A percentile compares a stretch with the other conserved stretches of the same genome.
Conservation (phyloP, 2,797 vertebrate species). For the Alectoris magna region DNA sequence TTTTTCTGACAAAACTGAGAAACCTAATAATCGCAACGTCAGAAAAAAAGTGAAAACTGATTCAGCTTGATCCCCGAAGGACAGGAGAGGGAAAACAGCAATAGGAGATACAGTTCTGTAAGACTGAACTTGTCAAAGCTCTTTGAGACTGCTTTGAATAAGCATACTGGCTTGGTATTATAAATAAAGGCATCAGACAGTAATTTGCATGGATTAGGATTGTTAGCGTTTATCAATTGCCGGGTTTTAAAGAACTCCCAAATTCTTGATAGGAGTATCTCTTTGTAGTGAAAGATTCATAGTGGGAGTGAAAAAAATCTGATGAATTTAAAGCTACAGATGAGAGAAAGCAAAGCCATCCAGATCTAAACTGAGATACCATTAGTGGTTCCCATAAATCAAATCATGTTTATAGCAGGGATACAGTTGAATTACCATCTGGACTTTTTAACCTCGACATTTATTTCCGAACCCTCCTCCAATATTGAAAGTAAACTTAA, state of each 20-base stretch:
- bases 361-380: slow-evolving; percentile 96
- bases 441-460: slow-evolving; percentile 94
- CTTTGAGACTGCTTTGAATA: slow-evolving; percentile 78
- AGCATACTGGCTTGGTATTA: slow-evolving; percentile 85
- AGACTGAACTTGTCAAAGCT: slow-evolving; percentile 76
- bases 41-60: slow-evolving; percentile 81
- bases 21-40: slow-evolving; percentile 80
- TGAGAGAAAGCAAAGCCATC: slow-evolving; percentile 90
- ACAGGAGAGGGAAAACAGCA: slow-evolving; percentile 72
- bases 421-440: slow-evolving; percentile 95
- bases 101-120: slow-evolving; percentile 73
- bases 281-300: slow-evolving; percentile 98
- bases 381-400: slow-evolving; percentile 98
- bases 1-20: slow-evolving; percentile 82
- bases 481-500: slow-evolving; percentile 85
- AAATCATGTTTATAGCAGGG: slow-evolving; percentile 89
- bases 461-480: slow-evolving; percentile 87
- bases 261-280: slow-evolving; percentile 89
- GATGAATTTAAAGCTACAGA: slow-evolving; percentile 95
- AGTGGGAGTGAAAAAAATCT: slow-evolving; percentile 86
- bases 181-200: slow-evolving; percentile 87
- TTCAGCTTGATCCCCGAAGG: slow-evolving; percentile 80
- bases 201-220: slow-evolving; percentile 92
- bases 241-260: slow-evolving; percentile 87
- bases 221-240: slow-evolving; percentile 93